These are phyloP conservation scores for Aplodontia rufa DNA, from an alignment of 2,113 vertebrate species.

Conservation along the genomic window DNA sequence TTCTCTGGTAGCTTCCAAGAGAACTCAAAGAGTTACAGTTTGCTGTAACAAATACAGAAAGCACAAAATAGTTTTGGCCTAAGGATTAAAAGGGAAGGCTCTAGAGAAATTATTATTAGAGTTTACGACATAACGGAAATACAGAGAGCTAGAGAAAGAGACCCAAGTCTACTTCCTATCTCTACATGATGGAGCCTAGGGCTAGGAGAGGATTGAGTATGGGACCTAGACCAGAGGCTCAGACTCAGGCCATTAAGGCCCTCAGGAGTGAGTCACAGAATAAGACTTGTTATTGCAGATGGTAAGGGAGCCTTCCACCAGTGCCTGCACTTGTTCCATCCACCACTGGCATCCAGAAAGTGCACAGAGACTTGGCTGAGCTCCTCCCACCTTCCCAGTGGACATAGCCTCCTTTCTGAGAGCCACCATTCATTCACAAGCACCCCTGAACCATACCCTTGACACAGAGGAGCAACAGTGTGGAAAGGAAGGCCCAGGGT, in stretches of 20 bases:
- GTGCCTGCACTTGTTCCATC: neutral
- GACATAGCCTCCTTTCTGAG: neutral
- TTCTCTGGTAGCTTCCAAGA: neutral
- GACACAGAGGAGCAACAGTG: neutral
- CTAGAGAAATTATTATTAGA: neutral
- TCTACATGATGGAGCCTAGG: neutral
- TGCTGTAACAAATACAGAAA: slow-evolving; percentile 1
- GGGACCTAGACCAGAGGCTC: neutral
- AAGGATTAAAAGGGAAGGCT: neutral
- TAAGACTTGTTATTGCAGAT: neutral
- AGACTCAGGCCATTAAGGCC: neutral
- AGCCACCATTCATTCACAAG: neutral
- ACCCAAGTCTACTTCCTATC: neutral
- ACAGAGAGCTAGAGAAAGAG: neutral
- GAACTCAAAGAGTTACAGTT: neutral
- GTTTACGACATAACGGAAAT: neutral
- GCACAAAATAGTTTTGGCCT: neutral
- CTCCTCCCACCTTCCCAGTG: neutral
- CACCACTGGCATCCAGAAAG: no score
- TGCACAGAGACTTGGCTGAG: neutral
- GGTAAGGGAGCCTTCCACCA: neutral
- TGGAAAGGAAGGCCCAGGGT: neutral
- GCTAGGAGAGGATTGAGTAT: neutral
- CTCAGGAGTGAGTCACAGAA: neutral
- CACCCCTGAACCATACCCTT: neutral